Conservation (phyloP, 1,140 invertebrate species). For the Centruroides sculpturatus region DNA sequence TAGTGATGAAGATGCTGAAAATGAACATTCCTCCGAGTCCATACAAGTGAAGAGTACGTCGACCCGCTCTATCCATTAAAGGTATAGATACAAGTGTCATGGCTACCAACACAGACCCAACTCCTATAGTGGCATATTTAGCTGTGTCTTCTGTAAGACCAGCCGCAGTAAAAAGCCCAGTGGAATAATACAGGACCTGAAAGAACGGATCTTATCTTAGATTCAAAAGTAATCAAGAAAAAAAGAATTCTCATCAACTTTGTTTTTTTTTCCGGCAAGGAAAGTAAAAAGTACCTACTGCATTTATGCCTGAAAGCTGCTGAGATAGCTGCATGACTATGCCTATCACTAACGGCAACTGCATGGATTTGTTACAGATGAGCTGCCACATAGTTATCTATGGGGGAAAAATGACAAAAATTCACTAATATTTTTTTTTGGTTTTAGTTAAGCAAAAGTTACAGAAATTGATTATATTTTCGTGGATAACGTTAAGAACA, state of each 20-base stretch:
- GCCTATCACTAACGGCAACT: slow-evolving; percentile 80
- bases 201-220: background rate
- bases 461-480: too few relatives aligned
- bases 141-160: slow-evolving; percentile 56
- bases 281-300: slow-evolving; percentile 38
- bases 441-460: too few relatives aligned
- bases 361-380: slow-evolving; percentile 69
- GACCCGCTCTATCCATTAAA: slow-evolving; percentile 85
- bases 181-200: slow-evolving; percentile 84
- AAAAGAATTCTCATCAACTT: background rate
- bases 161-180: slow-evolving; percentile 73
- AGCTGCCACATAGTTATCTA: slow-evolving; percentile 78
- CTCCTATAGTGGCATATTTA: slow-evolving; percentile 76
- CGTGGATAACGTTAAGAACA: background rate
- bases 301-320: slow-evolving; percentile 92
- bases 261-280: background rate
- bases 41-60: slow-evolving; percentile 83
- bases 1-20: slow-evolving; percentile 93
- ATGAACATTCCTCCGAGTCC: slow-evolving; percentile 92
- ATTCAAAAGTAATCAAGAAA: background rate
- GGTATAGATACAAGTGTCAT: slow-evolving; percentile 94
- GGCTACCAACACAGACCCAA: slow-evolving; percentile 88
- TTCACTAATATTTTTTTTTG: too few relatives aligned
- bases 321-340: slow-evolving; percentile 95
- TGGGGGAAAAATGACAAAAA: background rate